Base-by-base conservation (phyloP, 1,140 invertebrate species). In the Lasioglossum albipes region DNA sequence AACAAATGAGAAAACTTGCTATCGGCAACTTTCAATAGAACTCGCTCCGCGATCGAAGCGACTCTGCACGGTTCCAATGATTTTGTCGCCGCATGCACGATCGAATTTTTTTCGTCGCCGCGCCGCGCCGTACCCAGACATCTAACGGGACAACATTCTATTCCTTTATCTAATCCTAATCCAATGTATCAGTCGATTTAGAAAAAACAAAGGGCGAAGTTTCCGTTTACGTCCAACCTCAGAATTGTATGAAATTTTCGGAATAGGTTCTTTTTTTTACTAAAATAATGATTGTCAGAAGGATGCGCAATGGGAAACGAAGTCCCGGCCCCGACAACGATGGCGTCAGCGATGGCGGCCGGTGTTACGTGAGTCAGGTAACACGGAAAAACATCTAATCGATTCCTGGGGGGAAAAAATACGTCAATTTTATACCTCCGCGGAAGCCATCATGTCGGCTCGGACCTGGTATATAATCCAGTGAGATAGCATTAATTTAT, bases 401-500 rank as follows among this genome's bases (percentile, higher is more conserved):
- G 75, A 69, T 75, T 65, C 54, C 16, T 2, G 36, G 54, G 70
- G 79, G 18, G 54, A 67, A 84, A 75, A 84, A 84, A 81, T 82
- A 84, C 82, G 75, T 82, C 74, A 82, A 77, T 79, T 82, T 84
- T 82, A 22, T 69, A 79, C 65, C 69, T 59, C 66, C 41, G 68
- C 76, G 61, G 69, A 68, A 82, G 69, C 62, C 81, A 79, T 82
- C 76, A 76, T 57, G 69, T 59, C 78, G 66, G 52, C 54, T 41
- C 16, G 62, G 59, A 31, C 18, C 62, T 10, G 20, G 76, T 62
- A 82, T 82, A 82, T 65, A 68, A 79, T 82, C 81, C 69, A 49
- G 42, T 64, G 81, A 82, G 81, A 82, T 82, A 79, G 79, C 81
- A 82, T 82, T 82, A 82, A 82, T 79, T 82, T 82, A 79, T 82